phyloP scores from a whole-genome alignment of 2,888 invertebrate species.

The Euspilapteryx auroguttella region DNA sequence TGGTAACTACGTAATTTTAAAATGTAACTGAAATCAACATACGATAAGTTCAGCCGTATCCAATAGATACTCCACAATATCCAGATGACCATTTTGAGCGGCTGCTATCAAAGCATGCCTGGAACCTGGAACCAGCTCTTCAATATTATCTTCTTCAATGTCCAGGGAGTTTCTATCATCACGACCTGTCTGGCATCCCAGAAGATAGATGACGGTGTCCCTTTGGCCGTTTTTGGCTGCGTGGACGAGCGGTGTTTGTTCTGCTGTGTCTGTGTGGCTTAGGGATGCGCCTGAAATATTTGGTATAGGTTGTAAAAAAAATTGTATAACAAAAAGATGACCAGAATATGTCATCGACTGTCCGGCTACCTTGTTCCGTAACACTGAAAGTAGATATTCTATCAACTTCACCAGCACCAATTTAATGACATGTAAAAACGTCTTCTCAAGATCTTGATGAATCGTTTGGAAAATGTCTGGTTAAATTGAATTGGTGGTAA shows the following conservation, averaged over 20 bases:
- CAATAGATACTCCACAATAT: conserved; percentile 87
- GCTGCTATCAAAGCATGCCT: conserved; percentile 89
- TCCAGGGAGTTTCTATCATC: conserved; percentile 70
- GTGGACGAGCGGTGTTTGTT: conserved; percentile 85
- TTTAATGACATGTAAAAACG: too few relatives aligned
- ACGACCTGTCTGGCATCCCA: conserved; percentile 68
- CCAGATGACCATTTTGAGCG: conserved; percentile 82
- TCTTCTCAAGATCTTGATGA: too few relatives aligned
- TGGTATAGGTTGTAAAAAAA: too few relatives aligned
- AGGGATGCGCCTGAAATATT: conserved; percentile 62
- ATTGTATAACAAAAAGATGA: too few relatives aligned
- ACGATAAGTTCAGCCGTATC: conserved; percentile 83
- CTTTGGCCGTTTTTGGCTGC: conserved; percentile 87
- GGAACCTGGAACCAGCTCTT: conserved; percentile 75
- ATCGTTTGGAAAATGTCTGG: too few relatives aligned
- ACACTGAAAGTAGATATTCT: too few relatives aligned
- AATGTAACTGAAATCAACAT: too few relatives aligned
- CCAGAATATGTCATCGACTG: too few relatives aligned
- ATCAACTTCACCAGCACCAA: too few relatives aligned
- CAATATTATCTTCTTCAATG: conserved; percentile 54
- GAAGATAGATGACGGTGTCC: conserved; percentile 83
- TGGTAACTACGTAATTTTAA: too few relatives aligned
- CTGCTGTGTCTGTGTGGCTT: conserved; percentile 79
- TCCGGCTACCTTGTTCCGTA: too few relatives aligned
- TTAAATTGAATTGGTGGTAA: too few relatives aligned